A percentile compares a stretch with the other conserved stretches of the same genome.
These are phyloP conservation scores for Orthonyx spaldingii DNA, from an alignment of 2,113 vertebrate species.

Conservation along the genomic window DNA sequence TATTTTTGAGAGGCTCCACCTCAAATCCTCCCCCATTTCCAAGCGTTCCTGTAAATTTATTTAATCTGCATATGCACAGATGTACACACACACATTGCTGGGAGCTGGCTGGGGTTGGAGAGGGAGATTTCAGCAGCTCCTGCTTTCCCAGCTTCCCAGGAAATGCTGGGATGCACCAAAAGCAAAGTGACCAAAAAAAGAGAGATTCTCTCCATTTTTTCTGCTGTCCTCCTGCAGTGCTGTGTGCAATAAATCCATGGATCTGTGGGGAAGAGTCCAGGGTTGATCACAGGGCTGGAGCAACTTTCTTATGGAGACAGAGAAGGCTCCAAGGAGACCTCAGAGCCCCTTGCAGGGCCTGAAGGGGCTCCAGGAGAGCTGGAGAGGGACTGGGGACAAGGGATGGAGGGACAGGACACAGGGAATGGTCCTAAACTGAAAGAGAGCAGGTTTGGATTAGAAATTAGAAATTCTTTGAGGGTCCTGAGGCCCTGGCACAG, in stretches of 20 bases:
- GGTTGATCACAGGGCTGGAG: not conserved
- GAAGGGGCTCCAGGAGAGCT: not conserved
- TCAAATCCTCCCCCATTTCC: rapidly evolving
- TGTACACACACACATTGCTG: rapidly evolving
- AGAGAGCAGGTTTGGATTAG: not conserved
- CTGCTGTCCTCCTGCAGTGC: not conserved
- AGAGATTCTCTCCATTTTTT: not conserved
- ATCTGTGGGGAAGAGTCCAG: not conserved
- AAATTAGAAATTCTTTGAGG: not conserved
- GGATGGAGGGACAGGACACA: not conserved
- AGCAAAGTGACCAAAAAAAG: too few species aligned
- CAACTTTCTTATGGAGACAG: not conserved
- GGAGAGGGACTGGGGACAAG: not conserved
- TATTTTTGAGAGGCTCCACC: not conserved
- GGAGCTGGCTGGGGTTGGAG: not conserved
- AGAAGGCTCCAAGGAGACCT: not conserved
- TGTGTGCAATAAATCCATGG: rapidly evolving
- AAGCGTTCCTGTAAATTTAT: not conserved
- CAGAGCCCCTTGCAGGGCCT: not conserved
- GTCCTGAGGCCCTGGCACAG: not conserved
- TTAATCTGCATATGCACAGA: not conserved
- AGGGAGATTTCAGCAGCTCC: not conserved
- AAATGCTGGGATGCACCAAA: not conserved
- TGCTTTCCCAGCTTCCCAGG: not conserved
- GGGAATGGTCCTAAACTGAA: too few species aligned